phyloP scores from a whole-genome alignment of 2,113 vertebrate species.

The Gallinago undulata region DNA sequence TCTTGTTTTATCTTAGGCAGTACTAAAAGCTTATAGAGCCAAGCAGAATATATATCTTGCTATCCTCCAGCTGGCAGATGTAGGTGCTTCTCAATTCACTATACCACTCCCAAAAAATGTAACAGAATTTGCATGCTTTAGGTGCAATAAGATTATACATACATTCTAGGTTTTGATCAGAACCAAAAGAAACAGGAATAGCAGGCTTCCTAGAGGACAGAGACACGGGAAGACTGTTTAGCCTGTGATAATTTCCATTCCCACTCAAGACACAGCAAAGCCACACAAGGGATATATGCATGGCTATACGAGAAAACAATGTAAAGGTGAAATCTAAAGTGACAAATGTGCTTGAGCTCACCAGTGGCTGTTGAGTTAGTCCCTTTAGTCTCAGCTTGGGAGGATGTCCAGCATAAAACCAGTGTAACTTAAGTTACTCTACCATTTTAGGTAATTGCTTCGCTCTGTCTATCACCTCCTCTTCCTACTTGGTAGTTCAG shows the following conservation, averaged over 20 bases:
- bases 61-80: not conserved
- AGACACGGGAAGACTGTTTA: not conserved
- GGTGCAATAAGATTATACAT: not conserved
- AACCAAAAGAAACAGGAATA: slow-evolving; percentile 10
- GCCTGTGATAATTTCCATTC: not conserved
- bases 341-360: not conserved
- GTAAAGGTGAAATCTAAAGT: not conserved
- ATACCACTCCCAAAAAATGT: not conserved
- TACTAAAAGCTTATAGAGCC: not conserved
- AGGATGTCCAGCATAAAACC: not conserved
- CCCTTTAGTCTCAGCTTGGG: not conserved
- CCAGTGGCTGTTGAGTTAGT: not conserved
- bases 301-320: not conserved
- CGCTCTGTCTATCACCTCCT: not conserved
- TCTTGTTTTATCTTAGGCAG: not conserved
- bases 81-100: not conserved
- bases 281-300: not conserved
- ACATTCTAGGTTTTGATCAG: not conserved
- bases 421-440: not conserved
- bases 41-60: not conserved
- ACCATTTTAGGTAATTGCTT: not conserved
- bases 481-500: not conserved
- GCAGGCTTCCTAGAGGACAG: not conserved
- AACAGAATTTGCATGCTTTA: not conserved
- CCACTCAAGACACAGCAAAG: not conserved